Base-by-base conservation (phyloP, 2,888 invertebrate genomes). In the Cerceris ruficornis region DNA sequence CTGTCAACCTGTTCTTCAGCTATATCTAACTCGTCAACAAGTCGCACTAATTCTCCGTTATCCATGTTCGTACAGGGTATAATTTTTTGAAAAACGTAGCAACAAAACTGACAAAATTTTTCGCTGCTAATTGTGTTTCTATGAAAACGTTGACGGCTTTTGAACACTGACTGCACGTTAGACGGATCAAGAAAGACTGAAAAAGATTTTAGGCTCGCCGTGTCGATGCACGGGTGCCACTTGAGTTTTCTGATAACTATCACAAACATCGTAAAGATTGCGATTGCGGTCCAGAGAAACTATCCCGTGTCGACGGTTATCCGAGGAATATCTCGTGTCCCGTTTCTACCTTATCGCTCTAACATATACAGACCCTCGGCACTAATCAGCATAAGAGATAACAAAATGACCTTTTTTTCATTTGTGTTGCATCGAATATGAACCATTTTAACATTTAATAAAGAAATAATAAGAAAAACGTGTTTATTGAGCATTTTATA, bases 231-330 rank as follows among this genome's bases (percentile, higher is more conserved):
- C 66, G 66, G 43, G 6, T 72, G 42, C 54, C 59, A 65, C 60
- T 65, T 71, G 71, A 71, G 54, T 66, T 59, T 54, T 71, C 71
- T 54, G 71, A 66, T 59, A 65, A 65, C 71, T 71, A 71, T 71
- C 59, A 28, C 28, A 71, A 71, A 71, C 71, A 71, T 60, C 66
- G 66, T 66, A 67, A 73, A 73, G 66, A 72, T 72, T 66, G 66
- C 72, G 66, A 66, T 72, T 66, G 66, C 72, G 72, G 72, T 66
- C 72, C 67, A 67, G 9, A 67, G 54, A 72, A 67, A 73, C 67
- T 62, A 62, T 73, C 72, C 15, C 70, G 59, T 72, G 66, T 60
- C 65, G 66, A 71, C 72, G 60, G 43, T 66, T 72, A 65, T 72
- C 60, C 60, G 66, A 72, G 65, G 60, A 61, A 72, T 70, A 65